Evolutionary conservation across 2,113 vertebrate genomes (phyloP).

Genomic region (Chaenocephalus aceratus): DNA sequence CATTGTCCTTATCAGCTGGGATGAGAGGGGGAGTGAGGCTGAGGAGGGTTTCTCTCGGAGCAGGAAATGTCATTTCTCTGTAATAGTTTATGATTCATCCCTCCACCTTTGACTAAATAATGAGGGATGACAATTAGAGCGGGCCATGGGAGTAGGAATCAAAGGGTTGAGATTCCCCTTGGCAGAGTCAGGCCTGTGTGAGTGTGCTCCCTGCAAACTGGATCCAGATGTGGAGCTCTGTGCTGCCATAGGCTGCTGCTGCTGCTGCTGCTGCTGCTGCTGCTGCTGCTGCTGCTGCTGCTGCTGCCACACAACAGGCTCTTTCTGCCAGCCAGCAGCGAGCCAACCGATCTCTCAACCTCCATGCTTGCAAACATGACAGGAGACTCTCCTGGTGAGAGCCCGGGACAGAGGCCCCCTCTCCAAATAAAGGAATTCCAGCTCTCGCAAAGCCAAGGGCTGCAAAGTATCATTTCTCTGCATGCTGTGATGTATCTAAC

Average conservation of each 20-base stretch:
- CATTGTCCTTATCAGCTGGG: slow-evolving; percentile 72
- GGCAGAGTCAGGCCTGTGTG: slow-evolving; percentile 77
- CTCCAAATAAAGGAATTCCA: slow-evolving; percentile 70
- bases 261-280: slow-evolving; percentile 47
- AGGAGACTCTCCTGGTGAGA: slow-evolving; percentile 70
- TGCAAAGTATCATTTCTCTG: slow-evolving; percentile 58
- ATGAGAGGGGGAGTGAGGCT: slow-evolving; percentile 59
- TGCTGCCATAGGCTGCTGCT: slow-evolving; percentile 63
- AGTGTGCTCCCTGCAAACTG: slow-evolving; percentile 81
- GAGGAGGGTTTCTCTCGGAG: slow-evolving; percentile 74
- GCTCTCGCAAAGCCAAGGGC: slow-evolving; percentile 55
- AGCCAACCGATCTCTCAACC: slow-evolving; percentile 63
- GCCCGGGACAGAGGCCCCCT: slow-evolving; percentile 54
- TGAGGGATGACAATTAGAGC: slow-evolving; percentile 85
- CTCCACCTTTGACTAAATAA: slow-evolving; percentile 85
- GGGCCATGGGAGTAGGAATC: slow-evolving; percentile 78
- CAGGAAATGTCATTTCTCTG: slow-evolving; percentile 76
- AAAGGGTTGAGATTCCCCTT: slow-evolving; percentile 81
- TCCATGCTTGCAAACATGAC: slow-evolving; percentile 70
- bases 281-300: slow-evolving; percentile 44
- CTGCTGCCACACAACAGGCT: slow-evolving; percentile 68
- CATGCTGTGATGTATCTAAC: slow-evolving; percentile 74
- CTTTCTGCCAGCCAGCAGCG: slow-evolving; percentile 72
- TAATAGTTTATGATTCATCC: slow-evolving; percentile 80
- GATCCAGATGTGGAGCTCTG: slow-evolving; percentile 84